phyloP scores from a whole-genome alignment of 2,113 vertebrate species.

The Tachysurus vachellii region DNA sequence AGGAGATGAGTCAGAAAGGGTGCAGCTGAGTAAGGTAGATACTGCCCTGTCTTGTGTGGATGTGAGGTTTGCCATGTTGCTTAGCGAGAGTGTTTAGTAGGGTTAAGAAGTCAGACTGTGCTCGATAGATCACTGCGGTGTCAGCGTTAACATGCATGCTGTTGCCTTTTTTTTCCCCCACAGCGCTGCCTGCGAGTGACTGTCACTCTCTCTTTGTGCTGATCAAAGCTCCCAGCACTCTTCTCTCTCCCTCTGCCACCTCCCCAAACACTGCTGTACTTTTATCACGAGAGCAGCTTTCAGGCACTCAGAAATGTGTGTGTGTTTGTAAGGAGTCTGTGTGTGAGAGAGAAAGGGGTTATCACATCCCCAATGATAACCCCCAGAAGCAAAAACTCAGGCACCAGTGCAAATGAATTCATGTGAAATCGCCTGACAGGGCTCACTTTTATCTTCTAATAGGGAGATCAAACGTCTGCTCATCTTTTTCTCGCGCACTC shows the following conservation, averaged over 20 bases:
- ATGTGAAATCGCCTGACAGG: constrained; percentile 54
- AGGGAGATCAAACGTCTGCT: constrained; percentile 57
- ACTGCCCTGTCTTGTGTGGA: background rate
- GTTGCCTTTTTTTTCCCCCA: constrained; percentile 38
- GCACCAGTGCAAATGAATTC: constrained; percentile 53
- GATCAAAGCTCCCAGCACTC: constrained; percentile 53
- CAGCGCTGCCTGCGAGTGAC: constrained; percentile 40
- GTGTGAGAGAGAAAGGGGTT: constrained; percentile 6
- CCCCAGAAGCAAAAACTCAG: constrained; percentile 35
- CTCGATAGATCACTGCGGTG: constrained; percentile 42
- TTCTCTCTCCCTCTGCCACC: constrained; percentile 40
- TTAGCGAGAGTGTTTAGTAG: constrained; percentile 21
- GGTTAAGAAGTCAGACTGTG: constrained; percentile 44
- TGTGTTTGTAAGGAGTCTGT: constrained; percentile 9
- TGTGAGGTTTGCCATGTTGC: constrained; percentile 1
- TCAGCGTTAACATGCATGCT: constrained; percentile 35
- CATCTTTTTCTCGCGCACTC: constrained; percentile 38
- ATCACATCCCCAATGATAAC: constrained; percentile 43
- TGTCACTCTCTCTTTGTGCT: constrained; percentile 48
- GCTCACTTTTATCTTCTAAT: constrained; percentile 61
- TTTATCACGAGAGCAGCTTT: constrained; percentile 47
- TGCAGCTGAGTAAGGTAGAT: background rate
- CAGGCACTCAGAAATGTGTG: constrained; percentile 7
- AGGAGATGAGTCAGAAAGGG: background rate
- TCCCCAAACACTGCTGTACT: constrained; percentile 50